Conservation (phyloP, 2,113 vertebrate species). For the Ahaetulla prasina region DNA sequence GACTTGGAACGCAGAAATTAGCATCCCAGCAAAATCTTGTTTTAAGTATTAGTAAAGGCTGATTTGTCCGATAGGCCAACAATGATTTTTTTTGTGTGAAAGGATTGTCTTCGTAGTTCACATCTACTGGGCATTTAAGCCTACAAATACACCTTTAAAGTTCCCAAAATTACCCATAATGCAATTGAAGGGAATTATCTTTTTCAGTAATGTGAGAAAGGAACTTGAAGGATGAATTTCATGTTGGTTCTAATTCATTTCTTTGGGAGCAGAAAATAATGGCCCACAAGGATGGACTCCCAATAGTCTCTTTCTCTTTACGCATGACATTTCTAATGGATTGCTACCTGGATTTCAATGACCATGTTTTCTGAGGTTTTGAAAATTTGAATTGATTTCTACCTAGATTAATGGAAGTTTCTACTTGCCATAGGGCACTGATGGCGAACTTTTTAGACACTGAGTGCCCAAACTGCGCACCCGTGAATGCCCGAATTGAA, state of each 20-base stretch:
- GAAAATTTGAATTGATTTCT: background rate
- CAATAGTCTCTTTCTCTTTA: background rate
- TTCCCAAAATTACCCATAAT: background rate
- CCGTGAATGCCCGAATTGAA: too few relatives aligned
- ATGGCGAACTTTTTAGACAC: too few relatives aligned
- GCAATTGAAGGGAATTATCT: background rate
- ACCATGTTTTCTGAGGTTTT: background rate
- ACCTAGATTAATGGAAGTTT: background rate
- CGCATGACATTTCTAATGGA: background rate
- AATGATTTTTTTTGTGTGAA: background rate
- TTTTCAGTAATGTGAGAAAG: background rate
- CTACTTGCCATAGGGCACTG: too few relatives aligned
- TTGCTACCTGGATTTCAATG: background rate
- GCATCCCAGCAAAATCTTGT: background rate
- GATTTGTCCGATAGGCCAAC: too few relatives aligned
- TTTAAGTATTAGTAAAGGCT: background rate
- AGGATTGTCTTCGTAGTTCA: background rate
- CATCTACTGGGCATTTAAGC: background rate
- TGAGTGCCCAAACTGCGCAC: too few relatives aligned
- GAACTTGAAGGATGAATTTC: background rate
- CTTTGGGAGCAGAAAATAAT: background rate
- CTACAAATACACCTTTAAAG: background rate
- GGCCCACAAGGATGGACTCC: too few relatives aligned
- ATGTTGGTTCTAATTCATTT: background rate
- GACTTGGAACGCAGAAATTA: background rate